These are phyloP conservation scores for Conopomorpha cramerella DNA, from an alignment of 1,140 invertebrate species.

Conservation along the genomic window DNA sequence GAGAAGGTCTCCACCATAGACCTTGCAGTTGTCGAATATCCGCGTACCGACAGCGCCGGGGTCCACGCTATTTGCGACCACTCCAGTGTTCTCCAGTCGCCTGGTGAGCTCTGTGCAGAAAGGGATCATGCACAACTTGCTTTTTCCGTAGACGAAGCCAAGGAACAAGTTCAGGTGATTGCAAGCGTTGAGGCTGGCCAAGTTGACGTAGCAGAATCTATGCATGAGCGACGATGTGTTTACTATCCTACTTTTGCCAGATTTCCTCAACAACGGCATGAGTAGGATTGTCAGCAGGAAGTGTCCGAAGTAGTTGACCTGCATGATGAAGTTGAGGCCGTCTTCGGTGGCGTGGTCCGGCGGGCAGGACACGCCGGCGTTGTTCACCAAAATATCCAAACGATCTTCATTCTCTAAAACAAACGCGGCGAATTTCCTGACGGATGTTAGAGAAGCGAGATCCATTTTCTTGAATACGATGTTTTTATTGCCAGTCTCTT, in stretches of 20 bases:
- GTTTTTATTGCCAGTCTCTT: conserved; percentile 65
- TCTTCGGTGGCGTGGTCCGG: conserved; percentile 51
- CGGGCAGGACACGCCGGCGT: conserved; percentile 69
- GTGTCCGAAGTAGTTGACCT: conserved; percentile 57
- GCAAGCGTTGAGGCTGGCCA: conserved; percentile 31
- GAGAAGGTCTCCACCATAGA: conserved; percentile 1
- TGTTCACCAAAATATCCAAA: conserved; percentile 79
- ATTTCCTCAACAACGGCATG: conserved; percentile 59
- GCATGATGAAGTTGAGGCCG: conserved; percentile 46
- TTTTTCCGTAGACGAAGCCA: conserved; percentile 67
- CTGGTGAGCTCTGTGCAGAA: conserved; percentile 66
- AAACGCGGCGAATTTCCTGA: conserved; percentile 70
- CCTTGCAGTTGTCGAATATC: conserved; percentile 48
- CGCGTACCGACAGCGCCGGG: conserved; percentile 79
- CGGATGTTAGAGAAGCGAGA: conserved; percentile 68
- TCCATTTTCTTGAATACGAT: conserved; percentile 70
- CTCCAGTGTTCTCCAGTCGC: conserved; percentile 51
- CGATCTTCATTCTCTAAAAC: conserved; percentile 69
- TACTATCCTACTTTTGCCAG: conserved; percentile 52
- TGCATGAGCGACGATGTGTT: conserved; percentile 27
- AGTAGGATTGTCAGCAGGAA: conserved; percentile 61
- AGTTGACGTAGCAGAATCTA: conserved; percentile 64
- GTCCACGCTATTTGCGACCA: conserved; percentile 71
- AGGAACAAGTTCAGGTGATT: conserved; percentile 5
- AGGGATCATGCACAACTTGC: conserved; percentile 70